Base-by-base conservation (phyloP, 2,888 invertebrate species). In the Hypselothyrea guttata region DNA sequence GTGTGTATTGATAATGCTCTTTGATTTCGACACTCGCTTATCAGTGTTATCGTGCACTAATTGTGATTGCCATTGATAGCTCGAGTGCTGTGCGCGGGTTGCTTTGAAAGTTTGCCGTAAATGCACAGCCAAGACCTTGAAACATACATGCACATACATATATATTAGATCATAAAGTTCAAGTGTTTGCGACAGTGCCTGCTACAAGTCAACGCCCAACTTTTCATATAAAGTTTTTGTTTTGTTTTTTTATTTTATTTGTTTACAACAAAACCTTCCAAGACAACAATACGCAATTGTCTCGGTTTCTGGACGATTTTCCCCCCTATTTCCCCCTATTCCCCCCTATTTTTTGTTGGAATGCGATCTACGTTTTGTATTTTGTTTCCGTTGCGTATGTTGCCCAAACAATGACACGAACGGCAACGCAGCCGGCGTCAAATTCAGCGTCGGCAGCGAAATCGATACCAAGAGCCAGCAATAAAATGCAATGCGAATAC, bases 361-460 rank as follows among this genome's bases (percentile, higher is more conserved):
- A 56, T 67, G 54, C 68, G 52, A 67, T 62, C 59, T 63, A 38
- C 57, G 63, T 56, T 62, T 62, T 59, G 49, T 53, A 1, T 16
- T 51, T 31, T 34, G 67, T 56, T 68, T 67, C 53, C 62, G 68
- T 67, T 67, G 62, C 67, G 67, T 62, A 56, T 49, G 67, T 47
- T 61, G 67, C 35, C 68, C 38, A 66, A 66, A 57, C 68, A 67
- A 57, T 68, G 48, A 30, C 38, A 56, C 42, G 31, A 46, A 28
- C 58, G 38, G 51, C 33, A 42, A 22, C 8, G 63, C 15, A 1
- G 54, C 1, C 31, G 37, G 11, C 46, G 34, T 8, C 38, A n/a
- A n/a, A 16, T 52, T 28, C 37, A 12, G 13, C n/a, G 63, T 34
- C 55, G 53, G 37, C 59, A 15, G 51, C 66, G 67, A 67, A 67